A percentile compares a stretch with the other conserved stretches of the same genome.
These are phyloP conservation scores for Oscheius sp. DNA, from an alignment of 2,888 invertebrate genomes.

Conservation along the genomic window DNA sequence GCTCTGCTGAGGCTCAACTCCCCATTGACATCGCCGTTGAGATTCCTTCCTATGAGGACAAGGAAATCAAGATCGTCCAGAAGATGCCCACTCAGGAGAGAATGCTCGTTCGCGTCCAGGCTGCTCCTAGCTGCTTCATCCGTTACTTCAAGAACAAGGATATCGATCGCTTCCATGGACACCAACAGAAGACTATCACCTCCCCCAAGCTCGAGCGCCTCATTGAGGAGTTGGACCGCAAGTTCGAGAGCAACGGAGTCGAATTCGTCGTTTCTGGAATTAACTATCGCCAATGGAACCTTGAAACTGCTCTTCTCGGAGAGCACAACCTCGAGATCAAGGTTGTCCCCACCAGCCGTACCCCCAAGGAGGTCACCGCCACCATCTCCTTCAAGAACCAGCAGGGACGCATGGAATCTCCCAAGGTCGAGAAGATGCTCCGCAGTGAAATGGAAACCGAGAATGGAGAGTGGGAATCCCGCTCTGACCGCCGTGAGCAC, in stretches of 20 bases:
- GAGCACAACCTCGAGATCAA: constrained; percentile 56
- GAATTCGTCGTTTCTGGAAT: constrained; percentile 41
- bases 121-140: constrained; percentile 54
- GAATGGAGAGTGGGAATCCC: constrained; percentile 15
- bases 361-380: constrained; percentile 34
- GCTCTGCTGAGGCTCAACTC: constrained; percentile 41
- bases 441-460: constrained; percentile 37
- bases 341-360: constrained; percentile 35
- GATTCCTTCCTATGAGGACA: constrained; percentile 30
- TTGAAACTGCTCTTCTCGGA: constrained; percentile 39
- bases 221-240: constrained; percentile 34
- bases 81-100: constrained; percentile 46
- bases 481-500: constrained; percentile 36
- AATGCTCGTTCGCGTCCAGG: constrained; percentile 41
- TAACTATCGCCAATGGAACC: constrained; percentile 36
- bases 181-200: constrained; percentile 56
- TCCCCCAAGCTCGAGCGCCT: constrained; percentile 42
- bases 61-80: constrained; percentile 34
- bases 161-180: constrained; percentile 36
- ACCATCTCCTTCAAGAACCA: constrained; percentile 10
- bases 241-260: constrained; percentile 7
- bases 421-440: constrained; percentile 27
- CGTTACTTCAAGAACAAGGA: constrained; percentile 44
- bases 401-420: not conserved
- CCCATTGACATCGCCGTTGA: constrained; percentile 58